These are phyloP conservation scores for Melanchra persicariae DNA, from an alignment of 2,888 invertebrate genomes.

Conservation along the genomic window DNA sequence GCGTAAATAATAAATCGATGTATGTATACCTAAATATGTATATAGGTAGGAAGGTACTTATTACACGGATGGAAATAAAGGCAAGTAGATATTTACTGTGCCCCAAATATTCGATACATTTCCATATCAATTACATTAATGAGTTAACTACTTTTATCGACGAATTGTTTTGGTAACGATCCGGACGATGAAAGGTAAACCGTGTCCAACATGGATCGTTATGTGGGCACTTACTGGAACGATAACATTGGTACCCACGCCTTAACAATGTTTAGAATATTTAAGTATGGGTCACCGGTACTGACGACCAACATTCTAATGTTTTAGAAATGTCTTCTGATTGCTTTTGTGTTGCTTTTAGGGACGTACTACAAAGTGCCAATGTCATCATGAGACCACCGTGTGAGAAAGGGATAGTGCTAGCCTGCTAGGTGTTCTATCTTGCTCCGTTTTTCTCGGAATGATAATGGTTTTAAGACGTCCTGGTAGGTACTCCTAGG, in stretches of 20 bases:
- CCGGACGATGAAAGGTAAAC: slow-evolving; percentile 11
- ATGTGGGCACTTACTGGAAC: not conserved
- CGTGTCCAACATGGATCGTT: slow-evolving; percentile 10
- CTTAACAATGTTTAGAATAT: slow-evolving; percentile 13
- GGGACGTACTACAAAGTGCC: too few relatives aligned
- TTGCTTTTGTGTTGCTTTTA: not conserved
- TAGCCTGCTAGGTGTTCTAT: too few relatives aligned
- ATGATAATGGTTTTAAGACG: not conserved
- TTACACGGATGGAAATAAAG: too few relatives aligned
- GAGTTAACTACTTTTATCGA: slow-evolving; percentile 24
- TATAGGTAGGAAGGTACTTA: too few relatives aligned
- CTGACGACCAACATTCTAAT: not conserved
- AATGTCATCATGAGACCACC: too few relatives aligned
- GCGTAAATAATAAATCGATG: too few relatives aligned
- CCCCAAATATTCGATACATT: slow-evolving; percentile 7
- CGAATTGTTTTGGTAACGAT: slow-evolving; percentile 5
- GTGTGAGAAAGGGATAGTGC: too few relatives aligned
- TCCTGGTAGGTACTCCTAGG: not conserved
- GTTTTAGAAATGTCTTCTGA: not conserved
- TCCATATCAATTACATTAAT: slow-evolving; percentile 25
- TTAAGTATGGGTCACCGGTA: not conserved
- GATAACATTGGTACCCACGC: not conserved
- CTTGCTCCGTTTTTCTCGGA: too few relatives aligned
- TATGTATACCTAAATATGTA: too few relatives aligned
- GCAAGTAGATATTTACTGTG: not conserved